A percentile compares a stretch with the other conserved stretches of the same genome.
These are phyloP conservation scores for Sinonovacula constricta DNA, from an alignment of 1,140 invertebrate species.

Conservation along the genomic window DNA sequence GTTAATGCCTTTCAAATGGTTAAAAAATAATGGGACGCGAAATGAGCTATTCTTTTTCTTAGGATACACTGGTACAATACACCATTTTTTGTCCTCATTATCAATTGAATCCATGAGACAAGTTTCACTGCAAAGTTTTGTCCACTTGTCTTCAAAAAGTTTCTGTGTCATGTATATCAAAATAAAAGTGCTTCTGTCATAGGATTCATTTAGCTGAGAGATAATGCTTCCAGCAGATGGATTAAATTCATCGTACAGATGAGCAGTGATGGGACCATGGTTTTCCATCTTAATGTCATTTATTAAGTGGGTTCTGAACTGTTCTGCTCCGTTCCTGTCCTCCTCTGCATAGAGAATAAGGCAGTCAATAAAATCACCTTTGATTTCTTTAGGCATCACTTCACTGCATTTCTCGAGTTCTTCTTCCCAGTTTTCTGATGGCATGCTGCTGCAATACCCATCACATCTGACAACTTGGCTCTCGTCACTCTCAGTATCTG, in stretches of 20 bases:
- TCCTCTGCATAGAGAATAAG: conserved; percentile 60
- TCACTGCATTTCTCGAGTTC: too few species aligned
- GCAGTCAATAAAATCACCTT: conserved; percentile 54
- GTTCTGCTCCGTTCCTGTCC: conserved; percentile 41
- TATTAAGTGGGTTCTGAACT: conserved; percentile 49
- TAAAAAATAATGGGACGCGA: conserved; percentile 59
- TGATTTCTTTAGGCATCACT: conserved; percentile 46
- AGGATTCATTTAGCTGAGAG: conserved; percentile 42
- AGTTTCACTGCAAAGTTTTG: conserved; percentile 56
- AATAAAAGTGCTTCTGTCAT: conserved; percentile 60
- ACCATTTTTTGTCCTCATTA: conserved; percentile 61
- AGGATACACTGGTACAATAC: conserved; percentile 63
- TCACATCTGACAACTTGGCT: too few species aligned
- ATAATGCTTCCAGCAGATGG: conserved; percentile 40
- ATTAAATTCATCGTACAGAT: conserved; percentile 54
- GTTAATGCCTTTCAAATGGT: conserved; percentile 61
- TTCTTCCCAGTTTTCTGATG: too few species aligned
- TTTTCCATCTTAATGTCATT: conserved; percentile 44
- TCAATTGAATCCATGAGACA: conserved; percentile 64
- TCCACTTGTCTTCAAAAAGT: conserved; percentile 61
- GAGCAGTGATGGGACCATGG: conserved; percentile 32
- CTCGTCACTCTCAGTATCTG: too few species aligned
- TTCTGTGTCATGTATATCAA: conserved; percentile 63
- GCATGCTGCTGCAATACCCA: too few species aligned
- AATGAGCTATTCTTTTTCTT: conserved; percentile 55